Evolutionary conservation across 2,888 invertebrate species (phyloP), one percentile per base, ranked within the genome.

Genomic region (Cosmorhoe ocellata): DNA sequence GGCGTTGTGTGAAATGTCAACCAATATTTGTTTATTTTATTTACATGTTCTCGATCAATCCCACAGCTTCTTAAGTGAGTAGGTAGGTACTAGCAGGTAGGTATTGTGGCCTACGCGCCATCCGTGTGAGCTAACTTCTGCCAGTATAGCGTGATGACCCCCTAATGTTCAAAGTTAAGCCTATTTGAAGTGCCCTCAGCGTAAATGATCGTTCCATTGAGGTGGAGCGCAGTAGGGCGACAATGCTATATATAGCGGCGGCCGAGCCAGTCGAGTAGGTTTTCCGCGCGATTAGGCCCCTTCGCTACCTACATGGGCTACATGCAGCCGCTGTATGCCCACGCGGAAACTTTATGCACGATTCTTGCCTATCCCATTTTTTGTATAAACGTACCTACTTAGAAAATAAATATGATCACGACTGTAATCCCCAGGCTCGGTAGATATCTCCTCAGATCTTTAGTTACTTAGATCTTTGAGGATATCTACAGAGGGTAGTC

Each of bases 231-330:
- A 45, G 51, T 45, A 53, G 54, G 46, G 56, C 37, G 59, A 55
- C 55, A 32, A 26, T 51, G 61, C 56, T 73, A 73, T 63, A 71
- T 67, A 64, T 71, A 72, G 69, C 53, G 58, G 52, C 61, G 61
- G 64, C 42, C 33, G 67, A 67, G 48, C 66, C 71, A 69, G 55
- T 73, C 73, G 74, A 74, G 74, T 74, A 63, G 63, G 69, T 69
- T 78, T 76, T 74, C 73, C 76, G 60, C 46, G 39, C 68, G 75
- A 77, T 74, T 77, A 75, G 62, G 43, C 62, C 46, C 39, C 58
- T 66, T 71, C 48, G 63, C 67, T 69, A 71, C 74, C 66, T 69
- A 62, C 63, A 68, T 59, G 64, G 49, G 40, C 18, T 18, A 4
- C n/a, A n/a, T n/a, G n/a, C n/a, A n/a, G n/a, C 60, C 64, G 48